These are phyloP conservation scores for Cyprinodon brontotheroides DNA, from an alignment of 2,113 vertebrate genomes.

Conservation along the genomic window DNA sequence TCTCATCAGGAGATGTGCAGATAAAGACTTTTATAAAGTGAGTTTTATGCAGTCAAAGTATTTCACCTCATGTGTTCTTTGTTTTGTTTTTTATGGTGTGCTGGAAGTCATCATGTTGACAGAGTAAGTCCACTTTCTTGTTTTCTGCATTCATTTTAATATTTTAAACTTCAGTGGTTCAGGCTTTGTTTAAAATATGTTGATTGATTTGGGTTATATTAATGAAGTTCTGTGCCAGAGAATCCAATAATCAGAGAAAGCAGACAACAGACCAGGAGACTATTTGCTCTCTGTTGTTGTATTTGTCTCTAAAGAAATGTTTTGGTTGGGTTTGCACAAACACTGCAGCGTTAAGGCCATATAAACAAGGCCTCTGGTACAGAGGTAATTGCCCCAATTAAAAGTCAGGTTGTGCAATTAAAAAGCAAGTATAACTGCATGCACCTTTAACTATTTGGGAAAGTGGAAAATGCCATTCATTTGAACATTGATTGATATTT, in stretches of 20 bases:
- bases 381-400: slow-evolving; percentile 7
- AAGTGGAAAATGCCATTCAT: no score
- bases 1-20: background rate
- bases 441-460: no score
- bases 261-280: background rate
- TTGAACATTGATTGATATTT: no score
- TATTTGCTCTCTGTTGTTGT: background rate
- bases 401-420: background rate
- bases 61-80: slow-evolving; percentile 16
- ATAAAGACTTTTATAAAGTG: background rate
- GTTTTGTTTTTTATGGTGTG: slow-evolving; percentile 46
- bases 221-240: background rate
- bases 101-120: slow-evolving; percentile 42
- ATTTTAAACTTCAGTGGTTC: background rate
- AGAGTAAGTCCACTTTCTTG: slow-evolving; percentile 66
- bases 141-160: background rate
- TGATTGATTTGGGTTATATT: background rate
- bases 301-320: background rate
- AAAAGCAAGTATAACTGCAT: background rate
- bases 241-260: background rate
- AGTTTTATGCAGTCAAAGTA: background rate
- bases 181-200: background rate
- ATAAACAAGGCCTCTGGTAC: slow-evolving; percentile 20
- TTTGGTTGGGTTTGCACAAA: background rate
- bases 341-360: background rate